Conservation (phyloP, 2,113 vertebrate species). For the Pollimyrus isidori region DNA sequence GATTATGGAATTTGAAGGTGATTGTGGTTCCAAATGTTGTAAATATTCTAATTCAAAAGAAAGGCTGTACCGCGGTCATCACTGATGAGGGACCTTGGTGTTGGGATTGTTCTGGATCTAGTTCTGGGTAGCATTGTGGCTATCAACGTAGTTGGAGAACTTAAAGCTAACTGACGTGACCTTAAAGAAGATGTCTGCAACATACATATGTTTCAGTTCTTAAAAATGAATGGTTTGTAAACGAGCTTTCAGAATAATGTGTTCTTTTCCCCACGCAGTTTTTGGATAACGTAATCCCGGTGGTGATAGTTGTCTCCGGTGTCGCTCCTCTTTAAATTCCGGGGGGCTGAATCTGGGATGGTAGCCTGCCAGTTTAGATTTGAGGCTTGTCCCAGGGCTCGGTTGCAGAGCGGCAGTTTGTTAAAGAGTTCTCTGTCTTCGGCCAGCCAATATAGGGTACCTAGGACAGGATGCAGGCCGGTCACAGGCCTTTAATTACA, state of each 20-base stretch:
- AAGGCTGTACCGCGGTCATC: not conserved
- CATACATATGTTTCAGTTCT: not conserved
- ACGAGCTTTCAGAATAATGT: not conserved
- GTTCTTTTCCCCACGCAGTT: not conserved
- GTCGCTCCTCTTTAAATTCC: not conserved
- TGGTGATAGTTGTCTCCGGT: not conserved
- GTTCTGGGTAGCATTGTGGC: not conserved
- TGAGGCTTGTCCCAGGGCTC: not conserved
- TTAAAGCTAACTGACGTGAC: not conserved
- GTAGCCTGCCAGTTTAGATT: not conserved
- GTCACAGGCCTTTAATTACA: conserved; percentile 1
- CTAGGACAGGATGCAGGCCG: not conserved
- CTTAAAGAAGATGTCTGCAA: not conserved
- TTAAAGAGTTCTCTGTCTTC: conserved; percentile 3
- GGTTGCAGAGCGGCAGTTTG: not conserved
- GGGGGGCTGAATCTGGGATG: not conserved
- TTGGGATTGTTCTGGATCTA: not conserved
- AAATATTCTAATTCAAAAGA: not conserved
- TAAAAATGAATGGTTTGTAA: not conserved
- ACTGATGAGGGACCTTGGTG: not conserved
- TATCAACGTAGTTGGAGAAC: not conserved
- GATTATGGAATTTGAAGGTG: not conserved
- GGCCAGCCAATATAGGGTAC: not conserved
- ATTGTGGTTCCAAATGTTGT: not conserved
- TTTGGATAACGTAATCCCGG: not conserved